These are phyloP conservation scores for Penaeus japonicus DNA, from an alignment of 1,140 invertebrate species.

Conservation along the genomic window DNA sequence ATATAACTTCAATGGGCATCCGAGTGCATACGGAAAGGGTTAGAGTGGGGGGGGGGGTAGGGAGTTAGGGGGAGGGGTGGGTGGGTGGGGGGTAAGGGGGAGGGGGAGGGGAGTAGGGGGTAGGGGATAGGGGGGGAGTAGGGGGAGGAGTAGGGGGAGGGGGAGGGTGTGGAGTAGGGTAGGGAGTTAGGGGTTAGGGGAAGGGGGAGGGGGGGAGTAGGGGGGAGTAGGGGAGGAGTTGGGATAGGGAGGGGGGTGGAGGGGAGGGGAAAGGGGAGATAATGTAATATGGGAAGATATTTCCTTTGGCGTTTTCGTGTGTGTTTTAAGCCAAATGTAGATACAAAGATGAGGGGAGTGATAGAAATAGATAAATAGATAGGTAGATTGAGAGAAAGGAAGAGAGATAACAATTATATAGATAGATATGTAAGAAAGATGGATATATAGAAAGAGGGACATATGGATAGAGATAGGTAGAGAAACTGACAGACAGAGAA, in stretches of 20 bases:
- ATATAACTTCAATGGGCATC: too few relatives aligned
- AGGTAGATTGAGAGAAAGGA: background rate
- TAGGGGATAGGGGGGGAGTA: background rate
- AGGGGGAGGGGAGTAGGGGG: background rate
- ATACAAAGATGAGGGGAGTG: background rate
- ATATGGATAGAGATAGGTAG: background rate
- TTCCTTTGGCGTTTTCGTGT: too few relatives aligned
- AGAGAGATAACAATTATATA: background rate
- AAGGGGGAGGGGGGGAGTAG: background rate
- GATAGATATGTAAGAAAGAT: background rate
- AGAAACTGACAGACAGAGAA: background rate
- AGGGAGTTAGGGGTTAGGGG: background rate
- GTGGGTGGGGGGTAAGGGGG: too few relatives aligned
- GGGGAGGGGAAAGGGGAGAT: background rate
- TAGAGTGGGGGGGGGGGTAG: too few relatives aligned
- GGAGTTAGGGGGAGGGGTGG: too few relatives aligned
- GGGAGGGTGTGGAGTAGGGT: background rate
- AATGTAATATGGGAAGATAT: background rate
- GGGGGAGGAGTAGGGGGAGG: background rate
- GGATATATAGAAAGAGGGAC: background rate
- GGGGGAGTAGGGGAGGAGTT: background rate
- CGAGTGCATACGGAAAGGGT: too few relatives aligned
- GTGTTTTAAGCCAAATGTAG: background rate
- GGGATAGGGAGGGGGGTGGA: background rate
- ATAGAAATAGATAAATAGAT: background rate